Evolutionary conservation across 2,888 invertebrate species (phyloP), one percentile per base, ranked within the genome.

Genomic region (Eurois occulta): DNA sequence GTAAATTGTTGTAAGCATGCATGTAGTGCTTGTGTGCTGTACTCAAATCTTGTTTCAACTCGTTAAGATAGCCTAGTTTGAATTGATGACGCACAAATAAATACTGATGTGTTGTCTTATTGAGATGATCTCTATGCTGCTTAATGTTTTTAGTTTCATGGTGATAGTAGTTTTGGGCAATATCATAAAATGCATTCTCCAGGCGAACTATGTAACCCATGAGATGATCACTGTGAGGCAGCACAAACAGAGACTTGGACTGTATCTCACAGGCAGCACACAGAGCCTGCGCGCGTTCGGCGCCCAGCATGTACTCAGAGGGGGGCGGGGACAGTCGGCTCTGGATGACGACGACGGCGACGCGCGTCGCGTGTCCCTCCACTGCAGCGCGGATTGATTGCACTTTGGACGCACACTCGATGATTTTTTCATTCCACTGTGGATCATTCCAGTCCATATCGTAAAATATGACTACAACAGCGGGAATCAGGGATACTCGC

Each of bases 391-490:
- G 98, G 85, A 98, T 97, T 0, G 98, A 98, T 93, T 99, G 99
- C 52, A 99, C 98, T 89, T 98, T 97, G 0, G 98, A 98, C 16
- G 99, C 98, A 95, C 99, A 99, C 94, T 99, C 99, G 90, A 98
- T 98, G 92, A 99, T 99, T 92, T 99, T 99, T 88, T 99, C 99
- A 88, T 98, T 98, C 99, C 99, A 99, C 84, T 98, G 97, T 0
- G 97, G 97, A 95, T 99, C 99, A 93, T 99, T 99, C 99, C 99
- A 99, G 95, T 99, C 99, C 92, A 99, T 97, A 91, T 99, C 99
- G 94, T 99, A 99, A 95, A 99, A 99, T 82, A 99, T 97, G 5
- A 99, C 99, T 43, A 99, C 98, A 1, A 99, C 98, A 1, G 99
- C 98, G 16, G 99, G 99, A 84, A 99, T 97, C 77, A 98, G 97